phyloP scores from a whole-genome alignment of 2,888 invertebrate species.

The Teleogryllus oceanicus region DNA sequence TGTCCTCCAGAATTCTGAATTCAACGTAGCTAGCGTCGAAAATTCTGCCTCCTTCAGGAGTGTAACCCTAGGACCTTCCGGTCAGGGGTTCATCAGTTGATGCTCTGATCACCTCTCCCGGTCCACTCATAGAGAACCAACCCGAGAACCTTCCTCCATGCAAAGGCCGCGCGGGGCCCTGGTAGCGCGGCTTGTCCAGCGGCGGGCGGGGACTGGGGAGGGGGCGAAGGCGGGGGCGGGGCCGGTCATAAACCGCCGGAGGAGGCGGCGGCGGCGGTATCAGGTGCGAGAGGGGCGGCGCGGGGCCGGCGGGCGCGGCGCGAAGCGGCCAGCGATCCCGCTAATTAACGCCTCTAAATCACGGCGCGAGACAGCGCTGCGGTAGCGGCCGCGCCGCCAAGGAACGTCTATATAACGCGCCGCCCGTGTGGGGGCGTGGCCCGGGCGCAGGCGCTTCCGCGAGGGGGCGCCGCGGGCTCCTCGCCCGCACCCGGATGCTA shows the following conservation, averaged over 20 bases:
- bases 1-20: no score
- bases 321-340: neutral
- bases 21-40: no score
- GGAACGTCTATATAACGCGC: constrained; percentile 6
- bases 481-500: no score
- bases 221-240: neutral
- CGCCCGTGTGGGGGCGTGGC: neutral
- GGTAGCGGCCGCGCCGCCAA: neutral
- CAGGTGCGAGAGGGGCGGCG: constrained; percentile 2
- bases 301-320: neutral
- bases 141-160: no score
- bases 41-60: no score
- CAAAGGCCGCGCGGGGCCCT: neutral
- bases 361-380: neutral
- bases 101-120: no score
- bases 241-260: neutral
- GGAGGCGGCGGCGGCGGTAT: neutral
- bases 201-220: neutral
- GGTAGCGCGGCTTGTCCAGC: neutral
- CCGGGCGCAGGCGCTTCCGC: no score
- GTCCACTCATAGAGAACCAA: no score
- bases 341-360: neutral
- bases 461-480: no score
- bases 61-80: no score
- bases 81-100: no score